Evolutionary conservation across 2,797 vertebrate genomes (phyloP).

Genomic region (Rhynchotus rufescens): DNA sequence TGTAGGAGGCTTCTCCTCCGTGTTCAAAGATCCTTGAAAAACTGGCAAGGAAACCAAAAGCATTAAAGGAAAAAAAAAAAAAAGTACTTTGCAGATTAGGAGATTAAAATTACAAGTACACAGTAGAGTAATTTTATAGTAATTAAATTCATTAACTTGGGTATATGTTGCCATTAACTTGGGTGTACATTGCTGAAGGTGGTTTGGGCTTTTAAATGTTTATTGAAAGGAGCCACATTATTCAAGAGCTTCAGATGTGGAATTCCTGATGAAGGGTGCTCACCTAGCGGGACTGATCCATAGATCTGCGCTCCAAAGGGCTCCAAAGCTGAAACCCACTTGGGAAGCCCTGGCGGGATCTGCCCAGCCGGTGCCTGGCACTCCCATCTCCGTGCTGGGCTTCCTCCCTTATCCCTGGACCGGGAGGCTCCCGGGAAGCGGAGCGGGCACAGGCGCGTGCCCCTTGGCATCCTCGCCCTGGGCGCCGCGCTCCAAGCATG

Average conservation of each 20-base stretch:
- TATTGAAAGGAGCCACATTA: constrained; percentile 23
- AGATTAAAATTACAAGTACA: constrained; percentile 58
- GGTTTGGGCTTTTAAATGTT: background rate
- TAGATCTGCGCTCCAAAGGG: background rate
- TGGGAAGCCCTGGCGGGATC: constrained; percentile 39
- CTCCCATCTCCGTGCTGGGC: constrained; percentile 16
- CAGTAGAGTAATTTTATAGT: constrained; percentile 37
- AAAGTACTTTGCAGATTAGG: constrained; percentile 45
- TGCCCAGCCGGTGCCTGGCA: constrained; percentile 1
- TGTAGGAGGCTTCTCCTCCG: constrained; percentile 33
- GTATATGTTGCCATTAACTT: constrained; percentile 22
- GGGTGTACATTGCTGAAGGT: background rate
- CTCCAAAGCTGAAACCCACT: constrained; percentile 41
- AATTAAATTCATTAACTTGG: constrained; percentile 65
- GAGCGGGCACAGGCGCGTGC: constrained; percentile 34
- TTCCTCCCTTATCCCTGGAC: constrained; percentile 52
- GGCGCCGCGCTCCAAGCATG: constrained; percentile 21
- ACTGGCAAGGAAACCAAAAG: constrained; percentile 40
- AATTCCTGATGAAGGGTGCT: constrained; percentile 20
- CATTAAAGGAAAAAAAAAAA: no score
- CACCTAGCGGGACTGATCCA: background rate
- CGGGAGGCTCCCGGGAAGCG: background rate
- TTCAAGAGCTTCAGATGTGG: constrained; percentile 36
- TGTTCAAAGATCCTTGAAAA: constrained; percentile 56
- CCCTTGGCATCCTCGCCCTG: constrained; percentile 45